phyloP scores from a whole-genome alignment of 1,140 invertebrate genomes.

The Theocolax elegans region DNA sequence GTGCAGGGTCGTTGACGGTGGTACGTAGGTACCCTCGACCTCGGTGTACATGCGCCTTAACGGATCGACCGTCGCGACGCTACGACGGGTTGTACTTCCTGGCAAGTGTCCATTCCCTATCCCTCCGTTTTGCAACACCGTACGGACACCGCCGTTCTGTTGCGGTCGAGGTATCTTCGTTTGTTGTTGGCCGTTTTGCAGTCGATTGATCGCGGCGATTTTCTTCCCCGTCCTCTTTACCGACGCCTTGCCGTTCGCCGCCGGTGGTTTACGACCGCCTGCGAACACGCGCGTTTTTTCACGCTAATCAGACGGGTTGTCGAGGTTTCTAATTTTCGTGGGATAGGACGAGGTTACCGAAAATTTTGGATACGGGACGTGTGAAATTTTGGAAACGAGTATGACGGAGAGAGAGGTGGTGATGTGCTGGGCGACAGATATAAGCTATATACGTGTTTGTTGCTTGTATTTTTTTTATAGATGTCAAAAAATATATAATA shows the following conservation, averaged over 20 bases:
- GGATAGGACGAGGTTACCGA: neutral
- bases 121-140: conserved; percentile 56
- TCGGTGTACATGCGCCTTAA: conserved; percentile 62
- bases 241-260: neutral
- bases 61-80: conserved; percentile 50
- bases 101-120: conserved; percentile 55
- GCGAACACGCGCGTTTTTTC: neutral
- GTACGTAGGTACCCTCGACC: conserved; percentile 47
- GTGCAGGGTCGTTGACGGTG: conserved; percentile 20
- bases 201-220: conserved; percentile 25
- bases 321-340: neutral
- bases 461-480: no score
- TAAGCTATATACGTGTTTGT: no score
- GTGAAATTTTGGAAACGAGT: no score
- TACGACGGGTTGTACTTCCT: conserved; percentile 48
- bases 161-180: conserved; percentile 26
- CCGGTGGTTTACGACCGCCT: neutral
- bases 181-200: conserved; percentile 50
- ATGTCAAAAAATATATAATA: no score
- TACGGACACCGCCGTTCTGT: conserved; percentile 47
- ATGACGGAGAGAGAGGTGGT: no score
- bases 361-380: conserved; percentile 11
- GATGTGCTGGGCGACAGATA: no score
- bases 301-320: conserved; percentile 23
- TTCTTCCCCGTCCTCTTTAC: neutral